Conservation (phyloP, 1,140 invertebrate species). For the Drosophila ficusphila region DNA sequence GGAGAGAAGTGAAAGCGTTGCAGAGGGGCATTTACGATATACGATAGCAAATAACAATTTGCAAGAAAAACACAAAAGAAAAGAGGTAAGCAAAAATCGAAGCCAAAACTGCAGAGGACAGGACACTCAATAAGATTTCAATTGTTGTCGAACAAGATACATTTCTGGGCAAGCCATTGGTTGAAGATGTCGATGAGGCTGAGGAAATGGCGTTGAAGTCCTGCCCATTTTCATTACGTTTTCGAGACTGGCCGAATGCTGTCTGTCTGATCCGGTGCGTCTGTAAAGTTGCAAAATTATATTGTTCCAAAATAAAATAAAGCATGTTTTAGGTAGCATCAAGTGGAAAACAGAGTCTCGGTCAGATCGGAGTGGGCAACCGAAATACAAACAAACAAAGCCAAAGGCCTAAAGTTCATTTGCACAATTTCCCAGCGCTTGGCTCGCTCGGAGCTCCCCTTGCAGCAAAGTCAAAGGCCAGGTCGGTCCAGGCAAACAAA, state of each 20-base stretch:
- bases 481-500: constrained; percentile 69
- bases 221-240: constrained; percentile 74
- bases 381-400: constrained; percentile 79
- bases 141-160: constrained; percentile 55
- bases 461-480: constrained; percentile 74
- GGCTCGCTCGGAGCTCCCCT: constrained; percentile 21
- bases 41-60: constrained; percentile 70
- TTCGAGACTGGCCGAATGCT: constrained; percentile 36
- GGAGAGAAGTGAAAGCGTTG: constrained; percentile 29
- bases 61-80: constrained; percentile 61
- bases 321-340: constrained; percentile 63
- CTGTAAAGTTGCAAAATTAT: constrained; percentile 77
- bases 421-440: constrained; percentile 66
- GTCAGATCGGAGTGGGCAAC: constrained; percentile 43
- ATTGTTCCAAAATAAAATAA: constrained; percentile 79
- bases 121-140: constrained; percentile 68
- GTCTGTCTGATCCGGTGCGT: constrained; percentile 20
- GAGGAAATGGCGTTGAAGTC: background rate
- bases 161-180: constrained; percentile 10
- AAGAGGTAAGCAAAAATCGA: constrained; percentile 53
- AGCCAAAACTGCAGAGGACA: constrained; percentile 36
- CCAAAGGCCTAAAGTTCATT: constrained; percentile 83
- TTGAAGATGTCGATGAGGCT: background rate
- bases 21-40: constrained; percentile 19
- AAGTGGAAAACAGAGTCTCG: constrained; percentile 12